Evolutionary conservation across 2,113 vertebrate genomes (phyloP).

Genomic region (Prunella fulvescens): DNA sequence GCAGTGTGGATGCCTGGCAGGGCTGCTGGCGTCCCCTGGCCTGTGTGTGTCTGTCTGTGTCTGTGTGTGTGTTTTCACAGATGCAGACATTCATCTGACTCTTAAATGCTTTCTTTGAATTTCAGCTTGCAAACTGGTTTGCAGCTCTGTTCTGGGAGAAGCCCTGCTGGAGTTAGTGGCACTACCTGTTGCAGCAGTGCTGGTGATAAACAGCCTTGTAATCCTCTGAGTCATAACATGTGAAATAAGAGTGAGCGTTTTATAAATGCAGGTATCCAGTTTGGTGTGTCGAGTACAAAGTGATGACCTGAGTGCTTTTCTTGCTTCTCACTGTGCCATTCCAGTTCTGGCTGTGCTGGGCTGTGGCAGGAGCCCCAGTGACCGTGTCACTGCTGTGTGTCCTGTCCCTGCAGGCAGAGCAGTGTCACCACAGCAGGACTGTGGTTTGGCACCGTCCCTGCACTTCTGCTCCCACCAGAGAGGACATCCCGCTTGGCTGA

Average conservation of each 20-base stretch:
- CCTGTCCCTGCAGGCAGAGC: background rate
- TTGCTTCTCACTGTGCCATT: background rate
- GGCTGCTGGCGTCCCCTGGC: background rate
- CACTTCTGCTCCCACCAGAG: background rate
- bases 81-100: background rate
- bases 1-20: background rate
- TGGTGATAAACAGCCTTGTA: conserved; percentile 13
- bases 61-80: background rate
- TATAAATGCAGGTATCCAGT: background rate
- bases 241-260: background rate
- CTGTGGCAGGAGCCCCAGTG: background rate
- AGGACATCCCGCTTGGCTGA: background rate
- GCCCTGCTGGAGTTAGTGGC: background rate
- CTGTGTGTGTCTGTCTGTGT: background rate
- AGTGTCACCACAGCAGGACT: background rate
- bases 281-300: background rate
- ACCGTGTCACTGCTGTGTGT: fast-evolving
- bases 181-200: background rate
- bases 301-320: background rate
- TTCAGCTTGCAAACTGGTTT: background rate
- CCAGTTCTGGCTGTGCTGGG: background rate
- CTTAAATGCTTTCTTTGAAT: background rate
- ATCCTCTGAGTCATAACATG: background rate
- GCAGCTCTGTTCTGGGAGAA: background rate
- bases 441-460: background rate